Evolutionary conservation across 2,888 invertebrate species (phyloP).

Genomic region (Leptinotarsa juncta): DNA sequence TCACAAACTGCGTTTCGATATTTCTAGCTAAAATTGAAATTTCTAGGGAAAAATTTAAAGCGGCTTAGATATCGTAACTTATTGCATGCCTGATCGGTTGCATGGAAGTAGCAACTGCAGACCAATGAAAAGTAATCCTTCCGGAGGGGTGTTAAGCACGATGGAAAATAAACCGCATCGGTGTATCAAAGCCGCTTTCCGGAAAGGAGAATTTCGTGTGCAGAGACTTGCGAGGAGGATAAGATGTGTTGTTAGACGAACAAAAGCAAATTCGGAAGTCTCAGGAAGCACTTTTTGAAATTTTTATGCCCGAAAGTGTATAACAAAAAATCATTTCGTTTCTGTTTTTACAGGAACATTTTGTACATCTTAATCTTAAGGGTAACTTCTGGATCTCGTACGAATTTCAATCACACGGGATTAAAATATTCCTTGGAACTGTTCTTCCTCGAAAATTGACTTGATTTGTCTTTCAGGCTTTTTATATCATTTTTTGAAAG

Average conservation of each 20-base stretch:
- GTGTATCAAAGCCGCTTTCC: slow-evolving; percentile 18
- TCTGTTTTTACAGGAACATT: no score
- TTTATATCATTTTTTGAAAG: no score
- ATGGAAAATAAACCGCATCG: slow-evolving; percentile 22
- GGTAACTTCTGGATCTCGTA: no score
- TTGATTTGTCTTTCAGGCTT: no score
- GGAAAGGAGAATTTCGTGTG: slow-evolving; percentile 13
- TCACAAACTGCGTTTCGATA: no score
- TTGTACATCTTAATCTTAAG: no score
- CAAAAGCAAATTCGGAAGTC: not conserved
- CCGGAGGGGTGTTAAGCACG: slow-evolving; percentile 14
- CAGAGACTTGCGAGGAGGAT: not conserved
- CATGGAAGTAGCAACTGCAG: not conserved
- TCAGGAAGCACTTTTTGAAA: no score
- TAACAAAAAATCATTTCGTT: no score
- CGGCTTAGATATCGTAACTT: slow-evolving; percentile 21
- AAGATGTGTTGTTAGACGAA: not conserved
- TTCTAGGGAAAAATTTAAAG: slow-evolving; percentile 14
- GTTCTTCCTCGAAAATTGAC: no score
- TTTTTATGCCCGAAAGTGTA: no score
- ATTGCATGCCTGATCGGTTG: not conserved
- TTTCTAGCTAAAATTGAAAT: not conserved
- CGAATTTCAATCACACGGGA: no score
- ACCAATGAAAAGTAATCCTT: slow-evolving; percentile 23
- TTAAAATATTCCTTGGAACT: no score